Percentiles rank a stretch among this genome's conserved stretches.
Conservation (phyloP, 2,113 vertebrate species). For the Malaclemys terrapin region DNA sequence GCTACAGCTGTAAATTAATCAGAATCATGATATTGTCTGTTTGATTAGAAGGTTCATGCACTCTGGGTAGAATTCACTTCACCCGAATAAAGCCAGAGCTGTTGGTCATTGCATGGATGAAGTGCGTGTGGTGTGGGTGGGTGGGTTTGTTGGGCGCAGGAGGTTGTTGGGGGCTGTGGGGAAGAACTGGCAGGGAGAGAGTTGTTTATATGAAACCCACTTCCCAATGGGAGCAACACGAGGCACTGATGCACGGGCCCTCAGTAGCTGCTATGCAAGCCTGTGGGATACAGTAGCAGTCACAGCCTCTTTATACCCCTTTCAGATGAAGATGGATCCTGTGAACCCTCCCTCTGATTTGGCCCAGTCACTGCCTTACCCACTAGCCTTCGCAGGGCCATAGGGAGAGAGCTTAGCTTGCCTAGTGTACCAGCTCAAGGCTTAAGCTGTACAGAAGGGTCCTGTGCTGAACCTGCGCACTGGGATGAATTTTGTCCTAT, state of each 20-base stretch:
- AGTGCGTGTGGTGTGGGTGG: not conserved
- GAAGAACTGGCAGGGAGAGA: not conserved
- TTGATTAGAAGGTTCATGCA: not conserved
- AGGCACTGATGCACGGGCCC: not conserved
- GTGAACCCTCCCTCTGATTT: not conserved
- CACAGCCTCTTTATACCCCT: not conserved
- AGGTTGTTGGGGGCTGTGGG: too few species aligned
- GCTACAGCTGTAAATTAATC: not conserved
- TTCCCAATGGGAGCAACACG: not conserved
- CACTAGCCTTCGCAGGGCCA: not conserved
- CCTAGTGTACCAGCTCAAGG: not conserved
- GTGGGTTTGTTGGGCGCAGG: too few species aligned
- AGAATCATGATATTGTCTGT: not conserved
- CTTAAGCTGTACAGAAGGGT: not conserved
- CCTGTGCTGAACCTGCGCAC: not conserved
- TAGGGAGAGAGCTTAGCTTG: not conserved
- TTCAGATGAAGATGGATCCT: not conserved
- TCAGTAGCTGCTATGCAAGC: not conserved
- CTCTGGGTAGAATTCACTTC: not conserved
- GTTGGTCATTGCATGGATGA: not conserved
- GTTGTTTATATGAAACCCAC: not conserved
- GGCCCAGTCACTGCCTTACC: not conserved
- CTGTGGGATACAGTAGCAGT: not conserved
- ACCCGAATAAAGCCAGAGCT: not conserved
- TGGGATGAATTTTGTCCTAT: not conserved